Base-by-base conservation (phyloP, 2,113 vertebrate species). In the Heterocephalus glaber region DNA sequence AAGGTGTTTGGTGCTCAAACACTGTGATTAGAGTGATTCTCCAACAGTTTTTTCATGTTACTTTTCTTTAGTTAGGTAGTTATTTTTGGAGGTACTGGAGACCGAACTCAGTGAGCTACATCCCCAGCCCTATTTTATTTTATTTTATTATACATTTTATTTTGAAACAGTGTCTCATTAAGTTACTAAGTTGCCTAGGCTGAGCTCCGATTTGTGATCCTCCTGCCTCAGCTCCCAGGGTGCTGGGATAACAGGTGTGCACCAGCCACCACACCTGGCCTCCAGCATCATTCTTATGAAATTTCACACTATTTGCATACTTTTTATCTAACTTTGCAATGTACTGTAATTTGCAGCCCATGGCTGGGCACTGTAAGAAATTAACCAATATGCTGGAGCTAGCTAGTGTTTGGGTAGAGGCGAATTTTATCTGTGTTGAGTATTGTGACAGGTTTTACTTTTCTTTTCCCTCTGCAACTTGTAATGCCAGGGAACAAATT, bases 251-350 rank as follows among this genome's bases (percentile, higher is more conserved):
- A 52, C 4, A 52, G 30, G 47, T 0, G 1, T 33, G 28, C 8
- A 28, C 16, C n/a, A 49, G 9, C 74, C 68, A 79, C 49, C 24
- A 35, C 30, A 35, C 76, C 63, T 35, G 17, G 30, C 28, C 17
- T 68, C 22, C n/a, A 72, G 66, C 17, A 72, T 30, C 16, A 80
- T 56, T 80, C 92, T 89, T 47, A 52, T 72, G n/a, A 95, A 65
- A 87, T 38, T 4, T 52, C 41, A 90, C 11, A 89, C 24, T 14
- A 68, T 56, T 82, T 68, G 16, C 20, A 95, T 77, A 14, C 22
- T 72, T 96, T 95, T 49, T 8, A 89, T 77, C 84, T 65, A 76
- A 81, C 8, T 77, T 70, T 38, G 19, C 22, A 76, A 90, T 70
- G 44, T 35, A 72, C 9, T 41, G 28, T 28, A 72, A 52, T 79